phyloP scores from a whole-genome alignment of 2,888 invertebrate species.

The Phytoseiulus persimilis region DNA sequence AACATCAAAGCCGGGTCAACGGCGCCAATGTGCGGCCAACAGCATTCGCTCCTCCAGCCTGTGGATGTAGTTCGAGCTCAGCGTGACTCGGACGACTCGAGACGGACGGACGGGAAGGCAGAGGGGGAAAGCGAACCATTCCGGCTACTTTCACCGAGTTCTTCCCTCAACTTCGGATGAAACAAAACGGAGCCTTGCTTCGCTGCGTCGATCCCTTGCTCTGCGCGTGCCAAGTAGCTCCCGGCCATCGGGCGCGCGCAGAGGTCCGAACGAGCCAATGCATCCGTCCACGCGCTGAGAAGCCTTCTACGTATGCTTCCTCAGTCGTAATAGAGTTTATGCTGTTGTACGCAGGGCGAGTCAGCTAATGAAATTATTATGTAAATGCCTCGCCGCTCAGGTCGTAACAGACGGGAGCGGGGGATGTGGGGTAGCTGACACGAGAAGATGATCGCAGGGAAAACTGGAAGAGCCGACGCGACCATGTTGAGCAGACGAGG shows the following conservation, averaged over 20 bases:
- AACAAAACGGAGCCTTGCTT: too few species aligned
- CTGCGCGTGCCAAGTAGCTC: neutral
- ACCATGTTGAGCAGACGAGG: neutral
- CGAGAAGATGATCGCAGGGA: neutral
- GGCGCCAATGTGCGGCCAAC: too few species aligned
- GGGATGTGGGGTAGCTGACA: neutral
- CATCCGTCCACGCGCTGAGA: neutral
- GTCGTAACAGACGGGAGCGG: neutral
- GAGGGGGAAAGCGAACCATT: too few species aligned
- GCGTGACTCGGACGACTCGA: too few species aligned
- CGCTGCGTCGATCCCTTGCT: neutral
- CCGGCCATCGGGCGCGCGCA: neutral
- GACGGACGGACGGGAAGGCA: too few species aligned
- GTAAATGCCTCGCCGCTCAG: slow-evolving; percentile 11
- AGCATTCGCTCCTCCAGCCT: too few species aligned
- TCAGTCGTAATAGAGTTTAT: slow-evolving; percentile 36
- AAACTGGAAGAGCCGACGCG: neutral
- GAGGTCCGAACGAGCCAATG: neutral
- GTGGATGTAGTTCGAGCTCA: too few species aligned
- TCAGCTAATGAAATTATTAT: slow-evolving; percentile 36
- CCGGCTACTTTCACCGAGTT: too few species aligned
- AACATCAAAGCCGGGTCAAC: too few species aligned
- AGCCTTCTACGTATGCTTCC: slow-evolving; percentile 11
- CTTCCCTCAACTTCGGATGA: too few species aligned
- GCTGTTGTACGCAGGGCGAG: neutral